Conservation (phyloP, 2,113 vertebrate genomes). For the Eurypyga helias region DNA sequence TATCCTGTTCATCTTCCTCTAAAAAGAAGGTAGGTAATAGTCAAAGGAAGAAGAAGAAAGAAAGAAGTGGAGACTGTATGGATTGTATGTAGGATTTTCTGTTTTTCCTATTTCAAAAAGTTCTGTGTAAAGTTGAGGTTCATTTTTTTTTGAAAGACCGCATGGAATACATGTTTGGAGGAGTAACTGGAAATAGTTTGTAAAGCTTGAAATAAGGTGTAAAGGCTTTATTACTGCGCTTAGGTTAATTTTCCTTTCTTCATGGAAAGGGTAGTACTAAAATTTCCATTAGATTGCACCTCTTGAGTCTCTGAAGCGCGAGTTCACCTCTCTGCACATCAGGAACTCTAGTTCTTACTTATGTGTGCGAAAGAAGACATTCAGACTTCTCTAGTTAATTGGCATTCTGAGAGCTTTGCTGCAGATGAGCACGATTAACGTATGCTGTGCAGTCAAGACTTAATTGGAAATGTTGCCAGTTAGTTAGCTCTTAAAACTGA, state of each 20-base stretch:
- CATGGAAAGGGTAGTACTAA: neutral
- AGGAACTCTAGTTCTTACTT: neutral
- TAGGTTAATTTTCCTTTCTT: neutral
- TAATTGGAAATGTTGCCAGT: neutral
- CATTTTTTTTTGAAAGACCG: neutral
- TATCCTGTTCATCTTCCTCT: constrained; percentile 45
- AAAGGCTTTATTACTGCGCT: neutral
- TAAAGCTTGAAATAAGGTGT: neutral
- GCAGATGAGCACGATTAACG: neutral
- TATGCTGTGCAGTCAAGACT: neutral
- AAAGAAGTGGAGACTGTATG: neutral
- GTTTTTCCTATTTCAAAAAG: neutral
- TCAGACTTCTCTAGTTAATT: neutral
- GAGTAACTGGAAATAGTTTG: neutral
- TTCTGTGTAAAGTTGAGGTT: neutral
- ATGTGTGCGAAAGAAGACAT: neutral
- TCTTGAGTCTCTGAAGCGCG: neutral
- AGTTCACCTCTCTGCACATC: neutral
- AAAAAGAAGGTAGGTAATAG: constrained; percentile 59
- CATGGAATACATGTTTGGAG: neutral
- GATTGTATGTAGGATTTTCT: neutral
- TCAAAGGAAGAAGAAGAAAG: neutral
- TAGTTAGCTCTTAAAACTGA: neutral
- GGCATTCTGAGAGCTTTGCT: neutral
- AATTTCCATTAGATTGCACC: neutral